A percentile compares a stretch with the other conserved stretches of the same genome.
These are phyloP conservation scores for Caenorhabditis briggsae DNA, from an alignment of 1,140 invertebrate species.

Conservation along the genomic window DNA sequence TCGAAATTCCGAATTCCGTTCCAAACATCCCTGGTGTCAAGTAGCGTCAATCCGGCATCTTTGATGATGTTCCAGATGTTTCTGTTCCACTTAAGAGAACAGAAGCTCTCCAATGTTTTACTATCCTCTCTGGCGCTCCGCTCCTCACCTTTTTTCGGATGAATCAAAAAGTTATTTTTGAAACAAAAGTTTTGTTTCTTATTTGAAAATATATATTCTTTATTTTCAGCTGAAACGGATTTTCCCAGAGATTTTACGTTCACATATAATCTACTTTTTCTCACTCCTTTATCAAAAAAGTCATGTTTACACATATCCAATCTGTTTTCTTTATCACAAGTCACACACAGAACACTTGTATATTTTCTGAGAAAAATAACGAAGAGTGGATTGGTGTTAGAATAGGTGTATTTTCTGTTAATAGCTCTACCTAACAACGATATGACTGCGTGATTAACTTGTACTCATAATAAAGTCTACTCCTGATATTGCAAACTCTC, in stretches of 20 bases:
- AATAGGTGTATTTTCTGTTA: conserved; percentile 14
- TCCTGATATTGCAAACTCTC: neutral
- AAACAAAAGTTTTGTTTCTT: neutral
- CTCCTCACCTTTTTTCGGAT: neutral
- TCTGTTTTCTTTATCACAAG: conserved; percentile 26
- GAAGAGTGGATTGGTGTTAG: conserved; percentile 1
- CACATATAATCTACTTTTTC: conserved; percentile 20
- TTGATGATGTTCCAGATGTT: too few relatives aligned
- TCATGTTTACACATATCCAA: conserved; percentile 12
- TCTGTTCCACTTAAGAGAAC: too few relatives aligned
- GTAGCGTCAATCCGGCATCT: too few relatives aligned
- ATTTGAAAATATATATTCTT: too few relatives aligned
- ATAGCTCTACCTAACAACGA: conserved; percentile 14
- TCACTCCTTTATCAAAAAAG: conserved; percentile 23
- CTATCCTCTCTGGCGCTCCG: too few relatives aligned
- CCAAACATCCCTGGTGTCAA: too few relatives aligned
- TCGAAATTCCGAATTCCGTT: too few relatives aligned
- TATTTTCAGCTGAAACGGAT: too few relatives aligned
- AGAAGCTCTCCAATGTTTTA: too few relatives aligned
- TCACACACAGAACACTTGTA: conserved; percentile 30
- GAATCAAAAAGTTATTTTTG: neutral
- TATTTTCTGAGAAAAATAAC: neutral
- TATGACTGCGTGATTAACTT: neutral
- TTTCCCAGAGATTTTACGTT: conserved; percentile 2
- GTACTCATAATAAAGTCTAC: neutral